Evolutionary conservation across 1,140 invertebrate genomes (phyloP), one percentile per base, ranked within the genome.

Genomic region (Drosophila hydei): DNA sequence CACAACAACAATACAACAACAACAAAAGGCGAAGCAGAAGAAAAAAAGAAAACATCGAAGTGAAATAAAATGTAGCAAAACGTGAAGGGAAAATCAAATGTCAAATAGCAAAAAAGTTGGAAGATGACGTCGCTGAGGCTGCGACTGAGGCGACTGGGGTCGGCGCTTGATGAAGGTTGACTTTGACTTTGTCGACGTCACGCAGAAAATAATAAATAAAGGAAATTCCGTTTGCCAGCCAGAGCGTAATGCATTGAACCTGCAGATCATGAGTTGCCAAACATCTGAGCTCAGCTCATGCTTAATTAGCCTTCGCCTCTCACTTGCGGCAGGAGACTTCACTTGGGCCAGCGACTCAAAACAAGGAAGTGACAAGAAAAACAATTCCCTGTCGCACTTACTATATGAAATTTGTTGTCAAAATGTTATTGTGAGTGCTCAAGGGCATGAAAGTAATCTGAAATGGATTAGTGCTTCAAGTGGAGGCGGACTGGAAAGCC

Each of bases 21-120:
- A 40, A 38, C 43, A 50, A 33, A 62, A 33, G 58, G 56, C 62
- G 43, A 58, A 33, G 3, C 36, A 45, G 47, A 21, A 30, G 25
- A 63, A 75, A 33, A 55, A 67, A 81, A 72, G 60, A 40, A 38
- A 43, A 25, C 21, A 11, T 5, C 18, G 52, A 55, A 30, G 36
- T 55, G 40, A 55, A 64, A 64, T 27, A 55, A 64, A 47, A 36
- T 55, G 18, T 42, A 21, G 55, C 14, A 33, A 54, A 65, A 42
- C 47, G 68, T 19, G 63, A 59, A 40, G 69, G 52, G 56, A 72
- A 83, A 84, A 87, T 84, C 81, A 84, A 84, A 84, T 84, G 80
- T 84, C 80, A 84, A 85, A 87, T 79, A 73, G 72, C 80, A 79
- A 80, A 85, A 64, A 62, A 69, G 61, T 69, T 14, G 68, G 76